phyloP scores from a whole-genome alignment of 2,113 vertebrate genomes.

The Octodon degus region DNA sequence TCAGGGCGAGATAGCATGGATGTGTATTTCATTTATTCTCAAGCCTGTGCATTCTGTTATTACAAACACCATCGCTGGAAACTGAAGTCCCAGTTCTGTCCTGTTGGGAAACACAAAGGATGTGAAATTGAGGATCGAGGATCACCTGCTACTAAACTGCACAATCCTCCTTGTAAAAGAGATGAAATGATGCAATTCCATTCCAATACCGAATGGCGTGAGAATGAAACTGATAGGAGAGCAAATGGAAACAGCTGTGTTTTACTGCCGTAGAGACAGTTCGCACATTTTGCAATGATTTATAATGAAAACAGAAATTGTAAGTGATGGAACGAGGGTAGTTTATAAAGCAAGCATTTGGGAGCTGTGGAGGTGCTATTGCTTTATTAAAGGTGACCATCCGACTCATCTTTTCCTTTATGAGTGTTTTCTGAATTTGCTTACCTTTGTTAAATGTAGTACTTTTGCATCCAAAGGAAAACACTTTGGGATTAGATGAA shows the following conservation, averaged over 20 bases:
- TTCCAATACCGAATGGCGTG: constrained; percentile 59
- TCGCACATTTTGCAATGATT: constrained; percentile 70
- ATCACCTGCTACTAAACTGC: constrained; percentile 57
- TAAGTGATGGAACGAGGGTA: constrained; percentile 75
- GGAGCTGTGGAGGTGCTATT: constrained; percentile 56
- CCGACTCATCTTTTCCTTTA: constrained; percentile 23
- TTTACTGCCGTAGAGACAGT: constrained; percentile 71
- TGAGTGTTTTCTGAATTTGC: not conserved
- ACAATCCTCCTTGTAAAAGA: constrained; percentile 51
- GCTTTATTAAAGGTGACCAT: constrained; percentile 60
- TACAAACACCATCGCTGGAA: constrained; percentile 18
- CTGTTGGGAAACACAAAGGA: constrained; percentile 26
- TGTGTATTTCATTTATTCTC: not conserved
- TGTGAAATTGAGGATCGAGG: constrained; percentile 62
- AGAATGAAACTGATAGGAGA: constrained; percentile 62
- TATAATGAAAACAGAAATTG: constrained; percentile 77
- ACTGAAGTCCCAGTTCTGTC: not conserved
- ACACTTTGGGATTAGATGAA: not conserved
- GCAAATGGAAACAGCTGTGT: constrained; percentile 71
- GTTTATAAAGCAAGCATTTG: constrained; percentile 70
- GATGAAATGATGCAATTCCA: constrained; percentile 61
- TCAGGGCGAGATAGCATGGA: not conserved
- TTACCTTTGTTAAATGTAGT: not conserved
- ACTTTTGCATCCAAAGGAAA: not conserved
- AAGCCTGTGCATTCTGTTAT: not conserved